Conservation (phyloP, 2,888 invertebrate genomes). For the Erebia aethiops region DNA sequence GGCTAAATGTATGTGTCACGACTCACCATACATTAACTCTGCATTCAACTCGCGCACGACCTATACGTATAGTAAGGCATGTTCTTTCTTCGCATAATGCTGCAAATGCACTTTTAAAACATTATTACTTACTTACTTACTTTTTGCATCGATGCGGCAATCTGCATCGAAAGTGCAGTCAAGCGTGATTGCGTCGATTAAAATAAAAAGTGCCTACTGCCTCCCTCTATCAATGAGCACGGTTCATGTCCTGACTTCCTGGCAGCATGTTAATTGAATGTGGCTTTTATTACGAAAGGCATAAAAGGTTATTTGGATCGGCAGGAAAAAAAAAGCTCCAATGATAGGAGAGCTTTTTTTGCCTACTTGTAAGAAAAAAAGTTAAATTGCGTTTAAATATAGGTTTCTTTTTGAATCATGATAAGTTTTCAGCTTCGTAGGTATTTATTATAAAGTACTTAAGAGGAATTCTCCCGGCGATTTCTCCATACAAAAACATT, state of each 20-base stretch:
- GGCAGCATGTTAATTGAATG: conserved; percentile 4
- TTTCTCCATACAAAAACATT: too few species aligned
- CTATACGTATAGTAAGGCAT: too few species aligned
- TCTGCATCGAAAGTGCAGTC: conserved; percentile 27
- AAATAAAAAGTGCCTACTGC: conserved; percentile 28
- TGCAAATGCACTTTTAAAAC: conserved; percentile 24
- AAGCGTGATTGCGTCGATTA: conserved; percentile 31
- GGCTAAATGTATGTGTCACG: too few species aligned
- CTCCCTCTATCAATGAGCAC: conserved; percentile 25
- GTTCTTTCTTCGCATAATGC: conserved; percentile 17
- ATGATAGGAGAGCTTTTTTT: conserved; percentile 14
- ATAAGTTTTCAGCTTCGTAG: background rate
- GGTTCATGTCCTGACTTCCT: conserved; percentile 25
- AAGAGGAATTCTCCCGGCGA: too few species aligned
- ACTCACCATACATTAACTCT: too few species aligned
- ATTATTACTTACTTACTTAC: conserved; percentile 26
- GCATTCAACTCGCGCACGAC: too few species aligned
- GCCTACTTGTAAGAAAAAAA: conserved; percentile 16
- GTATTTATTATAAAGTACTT: too few species aligned
- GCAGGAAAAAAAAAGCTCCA: conserved; percentile 1
- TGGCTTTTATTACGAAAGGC: background rate
- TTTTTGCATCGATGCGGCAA: conserved; percentile 25
- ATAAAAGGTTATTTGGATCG: background rate
- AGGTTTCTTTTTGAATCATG: conserved; percentile 7
- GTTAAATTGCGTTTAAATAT: conserved; percentile 17